Evolutionary conservation across 2,113 vertebrate genomes (phyloP).

Genomic region (Esox niger): DNA sequence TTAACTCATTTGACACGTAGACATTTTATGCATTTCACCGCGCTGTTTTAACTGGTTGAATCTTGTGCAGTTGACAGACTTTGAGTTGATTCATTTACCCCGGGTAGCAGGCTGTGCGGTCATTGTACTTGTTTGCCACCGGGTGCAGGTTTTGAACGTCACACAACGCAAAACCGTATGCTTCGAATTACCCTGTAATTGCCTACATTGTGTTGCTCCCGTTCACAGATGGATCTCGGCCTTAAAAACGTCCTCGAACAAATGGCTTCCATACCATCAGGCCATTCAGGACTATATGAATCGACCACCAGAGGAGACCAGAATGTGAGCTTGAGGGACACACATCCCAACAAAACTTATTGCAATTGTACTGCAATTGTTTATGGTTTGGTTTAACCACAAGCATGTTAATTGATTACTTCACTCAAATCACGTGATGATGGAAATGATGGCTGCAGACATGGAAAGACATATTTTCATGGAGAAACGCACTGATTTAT

Average conservation of each 20-base stretch:
- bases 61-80: too few relatives aligned
- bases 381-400: not conserved
- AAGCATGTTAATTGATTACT: not conserved
- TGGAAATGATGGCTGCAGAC: too few relatives aligned
- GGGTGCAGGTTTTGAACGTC: not conserved
- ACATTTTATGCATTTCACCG: too few relatives aligned
- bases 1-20: too few relatives aligned
- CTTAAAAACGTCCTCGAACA: slow-evolving; percentile 81
- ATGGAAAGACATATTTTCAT: too few relatives aligned
- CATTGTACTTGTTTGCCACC: not conserved
- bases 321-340: not conserved
- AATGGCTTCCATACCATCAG: slow-evolving; percentile 85
- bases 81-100: too few relatives aligned
- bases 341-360: not conserved
- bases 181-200: not conserved
- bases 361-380: not conserved
- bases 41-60: too few relatives aligned
- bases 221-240: slow-evolving; percentile 83
- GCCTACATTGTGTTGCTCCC: not conserved
- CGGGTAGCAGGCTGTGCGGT: not conserved
- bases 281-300: slow-evolving; percentile 85
- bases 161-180: not conserved
- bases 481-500: too few relatives aligned
- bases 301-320: slow-evolving; percentile 78
- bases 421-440: not conserved